Evolutionary conservation across 2,888 invertebrate genomes (phyloP).

Genomic region (Labia minor): DNA sequence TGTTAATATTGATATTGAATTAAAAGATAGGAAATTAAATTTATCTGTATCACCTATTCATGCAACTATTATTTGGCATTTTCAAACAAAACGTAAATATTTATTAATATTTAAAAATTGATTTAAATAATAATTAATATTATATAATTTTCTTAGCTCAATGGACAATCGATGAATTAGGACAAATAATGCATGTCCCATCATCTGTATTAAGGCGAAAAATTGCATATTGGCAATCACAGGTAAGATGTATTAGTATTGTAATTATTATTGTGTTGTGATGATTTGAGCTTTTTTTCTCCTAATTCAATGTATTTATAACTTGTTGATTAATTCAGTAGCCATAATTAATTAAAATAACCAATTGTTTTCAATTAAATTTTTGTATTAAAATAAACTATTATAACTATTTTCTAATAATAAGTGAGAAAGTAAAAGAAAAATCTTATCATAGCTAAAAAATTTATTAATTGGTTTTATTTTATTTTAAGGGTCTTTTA

Average conservation of each 20-base stretch:
- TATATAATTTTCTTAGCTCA: slow-evolving; percentile 42
- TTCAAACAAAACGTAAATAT: slow-evolving; percentile 65
- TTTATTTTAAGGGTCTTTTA: slow-evolving; percentile 46
- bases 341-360: no score
- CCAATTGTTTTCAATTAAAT: no score
- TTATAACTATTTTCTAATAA: no score
- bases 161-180: slow-evolving; percentile 80
- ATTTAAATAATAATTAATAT: background rate
- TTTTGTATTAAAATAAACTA: no score
- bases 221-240: slow-evolving; percentile 89
- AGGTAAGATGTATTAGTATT: no score
- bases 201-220: slow-evolving; percentile 72
- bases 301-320: no score
- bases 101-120: slow-evolving; percentile 20
- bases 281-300: no score
- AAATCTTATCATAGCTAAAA: no score
- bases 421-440: no score
- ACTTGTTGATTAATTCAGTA: no score
- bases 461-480: background rate
- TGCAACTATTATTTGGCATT: slow-evolving; percentile 87
- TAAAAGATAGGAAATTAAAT: slow-evolving; percentile 66
- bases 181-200: slow-evolving; percentile 76
- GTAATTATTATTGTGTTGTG: no score
- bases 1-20: slow-evolving; percentile 80
- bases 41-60: slow-evolving; percentile 85